Evolutionary conservation across 2,113 vertebrate genomes (phyloP).

Genomic region (Stegastes partitus): DNA sequence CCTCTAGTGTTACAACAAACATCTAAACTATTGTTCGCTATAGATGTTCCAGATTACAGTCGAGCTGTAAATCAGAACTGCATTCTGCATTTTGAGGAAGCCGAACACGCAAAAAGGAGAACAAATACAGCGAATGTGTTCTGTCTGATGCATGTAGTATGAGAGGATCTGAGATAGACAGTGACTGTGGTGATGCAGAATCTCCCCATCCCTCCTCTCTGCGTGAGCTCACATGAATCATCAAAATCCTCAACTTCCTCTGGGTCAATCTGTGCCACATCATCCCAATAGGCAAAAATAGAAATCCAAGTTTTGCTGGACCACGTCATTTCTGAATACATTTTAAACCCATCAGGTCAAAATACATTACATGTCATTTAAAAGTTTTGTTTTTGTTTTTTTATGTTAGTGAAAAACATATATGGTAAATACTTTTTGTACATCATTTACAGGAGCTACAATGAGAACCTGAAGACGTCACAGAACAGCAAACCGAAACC

Average conservation of each 20-base stretch:
- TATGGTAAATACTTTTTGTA: no score
- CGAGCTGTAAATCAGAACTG: conserved; percentile 38
- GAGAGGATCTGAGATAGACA: conserved; percentile 21
- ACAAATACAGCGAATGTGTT: conserved; percentile 15
- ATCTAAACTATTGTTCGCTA: not conserved
- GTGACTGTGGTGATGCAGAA: not conserved
- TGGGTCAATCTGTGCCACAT: conserved; percentile 42
- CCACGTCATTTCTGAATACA: not conserved
- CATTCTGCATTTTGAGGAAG: conserved; percentile 55
- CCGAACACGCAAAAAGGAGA: conserved; percentile 34
- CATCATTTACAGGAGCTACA: not conserved
- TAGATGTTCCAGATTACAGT: not conserved
- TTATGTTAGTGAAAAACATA: no score
- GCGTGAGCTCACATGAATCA: conserved; percentile 39
- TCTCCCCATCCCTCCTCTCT: conserved; percentile 17
- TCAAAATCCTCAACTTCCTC: conserved; percentile 57
- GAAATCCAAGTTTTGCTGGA: not conserved
- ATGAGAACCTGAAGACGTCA: not conserved
- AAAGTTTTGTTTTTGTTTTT: no score
- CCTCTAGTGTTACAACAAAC: not conserved
- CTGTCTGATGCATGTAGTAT: no score
- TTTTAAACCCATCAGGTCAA: not conserved
- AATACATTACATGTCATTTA: not conserved
- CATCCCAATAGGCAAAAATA: conserved; percentile 33
- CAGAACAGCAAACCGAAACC: not conserved